Percentiles rank a stretch among this genome's conserved stretches.
Conservation (phyloP, 2,888 invertebrate genomes). For the Podotricha telesiphe region DNA sequence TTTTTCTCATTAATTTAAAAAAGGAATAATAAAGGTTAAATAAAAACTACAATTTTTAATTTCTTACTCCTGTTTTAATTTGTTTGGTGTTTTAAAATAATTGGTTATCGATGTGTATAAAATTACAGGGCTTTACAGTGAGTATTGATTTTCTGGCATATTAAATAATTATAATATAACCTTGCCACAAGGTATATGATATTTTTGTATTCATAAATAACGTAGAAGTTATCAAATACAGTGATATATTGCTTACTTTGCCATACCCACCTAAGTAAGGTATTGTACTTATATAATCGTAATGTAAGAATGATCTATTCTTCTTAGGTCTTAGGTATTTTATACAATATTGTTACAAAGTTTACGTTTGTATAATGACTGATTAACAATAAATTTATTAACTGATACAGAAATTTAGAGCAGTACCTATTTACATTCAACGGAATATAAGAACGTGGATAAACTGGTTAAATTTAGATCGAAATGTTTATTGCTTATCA, state of each 20-base stretch:
- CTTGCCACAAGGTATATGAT: slow-evolving; percentile 60
- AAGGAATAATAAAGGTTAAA: slow-evolving; percentile 1
- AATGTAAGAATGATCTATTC: slow-evolving; percentile 59
- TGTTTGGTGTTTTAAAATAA: slow-evolving; percentile 78
- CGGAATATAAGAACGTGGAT: slow-evolving; percentile 26
- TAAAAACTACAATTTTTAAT: slow-evolving; percentile 61
- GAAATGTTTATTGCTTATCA: slow-evolving; percentile 38
- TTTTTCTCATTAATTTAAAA: neutral
- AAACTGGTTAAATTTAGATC: slow-evolving; percentile 26
- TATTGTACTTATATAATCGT: slow-evolving; percentile 66
- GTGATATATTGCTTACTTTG: slow-evolving; percentile 71
- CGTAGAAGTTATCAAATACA: slow-evolving; percentile 61
- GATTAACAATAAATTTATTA: slow-evolving; percentile 42
- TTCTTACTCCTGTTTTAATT: slow-evolving; percentile 72
- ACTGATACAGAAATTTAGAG: slow-evolving; percentile 38
- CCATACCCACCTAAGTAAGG: slow-evolving; percentile 65
- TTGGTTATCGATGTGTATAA: slow-evolving; percentile 79
- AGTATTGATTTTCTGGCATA: slow-evolving; percentile 68
- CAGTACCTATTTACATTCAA: slow-evolving; percentile 43
- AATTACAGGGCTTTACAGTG: slow-evolving; percentile 79
- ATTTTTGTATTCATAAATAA: slow-evolving; percentile 62
- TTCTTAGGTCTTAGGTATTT: slow-evolving; percentile 58
- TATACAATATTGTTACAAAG: slow-evolving; percentile 61
- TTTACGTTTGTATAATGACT: slow-evolving; percentile 46
- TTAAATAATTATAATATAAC: slow-evolving; percentile 58